Evolutionary conservation across 2,113 vertebrate genomes (phyloP), one percentile per base, ranked within the genome.

Genomic region (Ondatra zibethicus): DNA sequence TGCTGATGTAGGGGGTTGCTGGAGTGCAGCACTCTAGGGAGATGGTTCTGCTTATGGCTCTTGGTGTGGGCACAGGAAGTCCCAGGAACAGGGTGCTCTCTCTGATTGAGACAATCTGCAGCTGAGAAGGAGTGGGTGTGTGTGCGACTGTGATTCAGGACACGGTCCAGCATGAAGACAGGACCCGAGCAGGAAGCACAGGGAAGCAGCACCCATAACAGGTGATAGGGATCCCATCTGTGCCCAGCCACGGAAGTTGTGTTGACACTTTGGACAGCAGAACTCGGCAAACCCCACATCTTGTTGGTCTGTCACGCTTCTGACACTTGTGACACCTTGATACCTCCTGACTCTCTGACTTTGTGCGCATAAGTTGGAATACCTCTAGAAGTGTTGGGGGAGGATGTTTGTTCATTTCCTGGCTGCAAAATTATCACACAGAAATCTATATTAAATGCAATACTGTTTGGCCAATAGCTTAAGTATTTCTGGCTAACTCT

Each of bases 41-140:
- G 98, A 12, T 97, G 91, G 45, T 98, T 98, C 94, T 88, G 97
- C 70, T 75, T 52, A 23, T 98, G 98, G 96, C 98, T 99, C 87
- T 95, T 97, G 6, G 99, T 99, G 88, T 99, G 98, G 2, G 99
- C 98, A 3, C 99, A 99, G 94, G 98, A 97, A 0, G 98, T 98
- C 61, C 98, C 99, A 1, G 98, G 98, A 17, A 98, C 98, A 3
- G 98, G 97, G 88, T 98, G 98, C 81, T 98, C 99, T 98, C 98
- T 97, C 89, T 99, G 98, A 94, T 99, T 99, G 96, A 96, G 98
- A 96, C 99, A 99, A 93, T 99, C 98, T 9, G 98, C 99, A 0
- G 98, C 98, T 0, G 97, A 98, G 96, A 99, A 99, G 96, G 98
- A 98, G 94, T 99, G 98, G 33, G 96, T 98, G 81, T 98, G 98